phyloP scores from a whole-genome alignment of 2,113 vertebrate genomes.

The Xiphophorus hellerii region DNA sequence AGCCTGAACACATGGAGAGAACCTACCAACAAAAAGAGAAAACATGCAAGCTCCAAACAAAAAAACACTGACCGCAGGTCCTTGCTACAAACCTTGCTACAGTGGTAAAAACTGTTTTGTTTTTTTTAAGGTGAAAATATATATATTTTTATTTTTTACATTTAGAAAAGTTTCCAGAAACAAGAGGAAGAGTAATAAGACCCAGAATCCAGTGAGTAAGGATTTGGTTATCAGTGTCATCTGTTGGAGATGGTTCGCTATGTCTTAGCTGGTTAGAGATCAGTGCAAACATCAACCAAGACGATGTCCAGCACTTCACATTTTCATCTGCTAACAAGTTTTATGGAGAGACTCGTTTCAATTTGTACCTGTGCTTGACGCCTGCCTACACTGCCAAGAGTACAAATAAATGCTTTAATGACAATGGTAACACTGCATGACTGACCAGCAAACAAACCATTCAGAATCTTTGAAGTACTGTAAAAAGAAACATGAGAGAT shows the following conservation, averaged over 20 bases:
- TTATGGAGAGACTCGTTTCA: background rate
- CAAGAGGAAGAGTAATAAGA: too few relatives aligned
- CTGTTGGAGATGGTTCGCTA: background rate
- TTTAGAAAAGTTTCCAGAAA: too few relatives aligned
- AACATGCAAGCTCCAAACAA: background rate
- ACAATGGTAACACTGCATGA: background rate
- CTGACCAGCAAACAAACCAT: background rate
- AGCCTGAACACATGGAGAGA: background rate
- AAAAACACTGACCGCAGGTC: background rate
- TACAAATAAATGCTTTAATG: background rate
- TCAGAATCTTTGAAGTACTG: background rate
- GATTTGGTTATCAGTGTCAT: background rate
- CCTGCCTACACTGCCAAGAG: background rate
- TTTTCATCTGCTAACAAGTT: background rate
- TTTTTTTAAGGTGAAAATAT: too few relatives aligned
- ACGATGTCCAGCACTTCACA: too few relatives aligned
- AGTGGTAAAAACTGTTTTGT: too few relatives aligned
- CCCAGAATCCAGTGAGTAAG: background rate
- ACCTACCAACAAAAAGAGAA: too few relatives aligned
- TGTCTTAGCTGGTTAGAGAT: background rate
- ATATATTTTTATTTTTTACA: too few relatives aligned
- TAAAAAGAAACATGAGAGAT: background rate
- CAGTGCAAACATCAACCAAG: background rate
- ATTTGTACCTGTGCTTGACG: background rate
- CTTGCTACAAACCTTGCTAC: too few relatives aligned